These are phyloP conservation scores for Ceratothoa steindachneri DNA, from an alignment of 2,888 invertebrate genomes.

Conservation along the genomic window DNA sequence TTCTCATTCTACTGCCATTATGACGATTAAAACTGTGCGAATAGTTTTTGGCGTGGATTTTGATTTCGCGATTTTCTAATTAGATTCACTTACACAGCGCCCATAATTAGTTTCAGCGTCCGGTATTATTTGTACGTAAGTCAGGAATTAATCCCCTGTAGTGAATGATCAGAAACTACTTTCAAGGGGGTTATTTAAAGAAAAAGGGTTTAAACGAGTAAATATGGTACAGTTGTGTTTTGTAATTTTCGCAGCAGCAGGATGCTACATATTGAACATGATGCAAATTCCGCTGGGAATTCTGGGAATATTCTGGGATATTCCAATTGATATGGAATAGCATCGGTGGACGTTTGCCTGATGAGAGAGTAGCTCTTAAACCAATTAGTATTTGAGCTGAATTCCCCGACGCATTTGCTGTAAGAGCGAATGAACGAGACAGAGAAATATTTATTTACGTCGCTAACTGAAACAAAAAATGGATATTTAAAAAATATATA, in stretches of 20 bases:
- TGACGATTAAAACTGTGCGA: slow-evolving; percentile 4
- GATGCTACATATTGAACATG: background rate
- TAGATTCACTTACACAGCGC: background rate
- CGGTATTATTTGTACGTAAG: background rate
- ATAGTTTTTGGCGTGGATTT: slow-evolving; percentile 10
- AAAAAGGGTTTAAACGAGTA: too few species aligned
- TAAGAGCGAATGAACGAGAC: too few species aligned
- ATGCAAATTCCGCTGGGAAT: background rate
- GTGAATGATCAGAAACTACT: too few species aligned
- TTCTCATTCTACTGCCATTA: slow-evolving; percentile 13
- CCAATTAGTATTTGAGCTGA: background rate
- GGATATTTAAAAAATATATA: too few species aligned
- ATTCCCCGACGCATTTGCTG: too few species aligned
- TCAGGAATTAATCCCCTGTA: too few species aligned
- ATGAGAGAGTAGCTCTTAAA: background rate
- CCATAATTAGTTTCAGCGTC: background rate
- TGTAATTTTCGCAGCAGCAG: background rate
- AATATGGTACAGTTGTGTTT: too few species aligned
- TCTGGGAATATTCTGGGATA: background rate
- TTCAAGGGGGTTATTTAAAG: too few species aligned
- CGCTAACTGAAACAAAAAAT: too few species aligned
- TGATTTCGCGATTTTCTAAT: slow-evolving; percentile 1
- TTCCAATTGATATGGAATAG: background rate
- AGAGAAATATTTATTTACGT: too few species aligned
- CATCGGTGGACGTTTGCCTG: background rate